These are phyloP conservation scores for Jordanella pulchra DNA, from an alignment of 2,797 vertebrate species.

Conservation along the genomic window DNA sequence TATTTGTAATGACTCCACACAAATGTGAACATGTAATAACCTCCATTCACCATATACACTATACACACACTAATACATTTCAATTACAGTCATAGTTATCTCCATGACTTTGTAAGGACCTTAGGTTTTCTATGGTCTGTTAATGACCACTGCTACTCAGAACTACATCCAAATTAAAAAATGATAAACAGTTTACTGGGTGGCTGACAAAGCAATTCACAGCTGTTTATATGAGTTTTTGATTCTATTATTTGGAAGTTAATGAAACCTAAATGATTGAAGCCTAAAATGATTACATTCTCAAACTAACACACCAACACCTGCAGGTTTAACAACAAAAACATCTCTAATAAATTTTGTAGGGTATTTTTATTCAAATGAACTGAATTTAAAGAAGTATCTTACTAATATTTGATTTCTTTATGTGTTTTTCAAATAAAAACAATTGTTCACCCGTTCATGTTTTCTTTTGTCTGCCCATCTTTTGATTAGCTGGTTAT, in stretches of 20 bases:
- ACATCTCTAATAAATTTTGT: no score
- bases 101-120: conserved; percentile 28
- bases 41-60: neutral
- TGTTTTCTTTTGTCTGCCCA: neutral
- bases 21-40: neutral
- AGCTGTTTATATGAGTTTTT: neutral
- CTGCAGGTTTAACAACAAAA: neutral
- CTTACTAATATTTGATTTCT: no score
- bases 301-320: neutral
- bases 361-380: neutral
- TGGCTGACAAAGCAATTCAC: neutral
- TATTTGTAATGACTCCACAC: conserved; percentile 13
- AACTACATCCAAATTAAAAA: neutral
- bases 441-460: neutral
- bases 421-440: neutral
- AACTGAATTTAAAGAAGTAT: neutral
- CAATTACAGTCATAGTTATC: conserved; percentile 20
- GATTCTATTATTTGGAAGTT: neutral
- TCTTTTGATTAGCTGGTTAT: neutral
- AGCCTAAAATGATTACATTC: neutral
- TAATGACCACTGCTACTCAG: neutral
- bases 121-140: conserved; percentile 18
- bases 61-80: conserved; percentile 10
- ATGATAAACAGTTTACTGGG: neutral
- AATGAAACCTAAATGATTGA: neutral